Evolutionary conservation across 2,797 vertebrate species (phyloP), one percentile per base, ranked within the genome.

Genomic region (Sebastes vulpes): DNA sequence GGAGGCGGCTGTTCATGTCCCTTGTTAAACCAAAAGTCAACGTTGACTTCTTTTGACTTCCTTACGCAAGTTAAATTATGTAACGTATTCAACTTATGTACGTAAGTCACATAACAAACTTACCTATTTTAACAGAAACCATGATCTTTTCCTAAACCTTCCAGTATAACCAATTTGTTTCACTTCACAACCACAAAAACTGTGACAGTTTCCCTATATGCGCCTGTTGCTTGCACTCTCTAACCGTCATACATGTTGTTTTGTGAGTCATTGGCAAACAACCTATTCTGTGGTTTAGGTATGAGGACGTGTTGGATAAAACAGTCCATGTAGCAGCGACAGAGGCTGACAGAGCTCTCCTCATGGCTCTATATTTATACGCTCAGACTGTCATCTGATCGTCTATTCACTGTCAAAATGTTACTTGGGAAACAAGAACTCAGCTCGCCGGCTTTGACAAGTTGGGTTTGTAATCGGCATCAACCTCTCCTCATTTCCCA

Each of bases 381-480:
- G 6, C 9, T 64, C 68, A 61, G 65, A 69, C 63, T 71, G 57
- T 50, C 48, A n/a, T 78, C 20, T 57, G n/a, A 69, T 57, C 1
- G 0, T 56, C 46, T 66, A 12, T 50, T 81, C 60, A 20, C 42
- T 81, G 77, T 84, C 79, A 71, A 12, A 76, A 35, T 56, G 32
- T 42, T 25, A 52, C 20, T 35, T 7, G 21, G 52, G 25, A 75
- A 74, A 67, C 53, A 76, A 21, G 61, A 67, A 32, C 52, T 67
- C 57, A 46, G 69, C 52, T 35, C 0, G 3, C 14, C 2, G 10
- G 20, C 35, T 84, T 64, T 85, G 82, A 90, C 63, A 75, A 63
- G 71, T 48, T 61, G 16, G 4, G 3, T 77, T 81, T 46, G 16
- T 64, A 69, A 72, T 73, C 1, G 3, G 10, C 53, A 50, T 74